Base-by-base conservation (phyloP, 2,797 vertebrate genomes). In the Microctenopoma steveboyesi region DNA sequence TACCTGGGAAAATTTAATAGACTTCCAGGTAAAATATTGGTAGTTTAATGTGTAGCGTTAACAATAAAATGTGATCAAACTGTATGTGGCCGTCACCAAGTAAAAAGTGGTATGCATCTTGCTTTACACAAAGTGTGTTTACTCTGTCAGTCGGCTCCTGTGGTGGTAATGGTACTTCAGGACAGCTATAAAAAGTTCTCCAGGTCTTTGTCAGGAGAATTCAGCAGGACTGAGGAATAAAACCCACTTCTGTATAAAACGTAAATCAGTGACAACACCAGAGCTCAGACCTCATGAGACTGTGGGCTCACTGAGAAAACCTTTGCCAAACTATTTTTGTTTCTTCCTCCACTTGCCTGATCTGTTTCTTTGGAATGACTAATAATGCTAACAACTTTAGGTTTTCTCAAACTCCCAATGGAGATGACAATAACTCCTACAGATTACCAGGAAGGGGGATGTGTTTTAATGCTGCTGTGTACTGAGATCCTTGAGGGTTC, bases 161-260 rank as follows among this genome's bases (percentile, higher is more conserved):
- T 14, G 5, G 68, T 65, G 73, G 55, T 54, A 40, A 64, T 79
- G 67, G 70, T 63, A 69, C 74, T 70, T 71, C 56, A 68, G 55
- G 74, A 46, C 43, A 73, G 76, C 69, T 75, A 61, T 71, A 37
- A 76, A 87, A 69, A 14, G 15, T 77, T 66, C 37, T 64, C 43
- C 40, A 45, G 48, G 68, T 76, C 51, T 67, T 48, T 79, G 72
- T 76, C 65, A 73, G 54, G 56, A 25, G 80, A 84, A 64, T 63
- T 65, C 82, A 79, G 82, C 68, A 79, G 69, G 78, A 66, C 54
- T 39, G 3, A 45, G 55, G 18, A 4, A 64, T 69, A 33, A 76
- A 70, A 78, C 78, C 47, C 50, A 67, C 70, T 79, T 59, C 49
- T 25, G 46, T 52, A 59, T 18, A 53, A 16, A 22, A 28, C 13